Percentiles rank a stretch among this genome's conserved stretches.
These are phyloP conservation scores for Drosophila flavopinicola DNA, from an alignment of 2,888 invertebrate genomes.

Conservation along the genomic window DNA sequence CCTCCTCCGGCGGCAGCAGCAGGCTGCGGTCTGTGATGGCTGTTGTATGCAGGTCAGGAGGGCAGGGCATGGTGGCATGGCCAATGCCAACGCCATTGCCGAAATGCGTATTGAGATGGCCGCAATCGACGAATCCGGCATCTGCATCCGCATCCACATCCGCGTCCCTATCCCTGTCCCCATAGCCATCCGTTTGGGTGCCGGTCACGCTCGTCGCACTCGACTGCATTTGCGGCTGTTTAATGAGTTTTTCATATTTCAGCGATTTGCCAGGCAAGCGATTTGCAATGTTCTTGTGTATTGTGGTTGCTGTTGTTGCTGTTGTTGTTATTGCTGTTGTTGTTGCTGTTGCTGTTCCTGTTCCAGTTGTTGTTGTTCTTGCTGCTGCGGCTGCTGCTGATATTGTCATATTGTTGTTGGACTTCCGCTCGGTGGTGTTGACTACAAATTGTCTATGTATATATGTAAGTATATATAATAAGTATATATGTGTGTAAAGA, in stretches of 20 bases:
- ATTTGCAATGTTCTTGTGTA: conserved; percentile 45
- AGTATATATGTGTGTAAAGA: conserved; percentile 27
- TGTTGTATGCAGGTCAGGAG: conserved; percentile 19
- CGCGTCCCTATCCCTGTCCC: conserved; percentile 23
- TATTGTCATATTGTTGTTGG: conserved; percentile 73
- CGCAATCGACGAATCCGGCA: conserved; percentile 29
- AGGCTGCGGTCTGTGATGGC: conserved; percentile 63
- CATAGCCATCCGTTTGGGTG: conserved; percentile 61
- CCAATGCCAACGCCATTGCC: too few relatives aligned
- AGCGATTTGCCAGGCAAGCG: conserved; percentile 73
- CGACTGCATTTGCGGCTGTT: conserved; percentile 67
- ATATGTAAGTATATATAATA: conserved; percentile 14
- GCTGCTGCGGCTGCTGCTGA: conserved; percentile 56
- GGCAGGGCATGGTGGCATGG: conserved; percentile 25
- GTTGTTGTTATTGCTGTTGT: conserved; percentile 18
- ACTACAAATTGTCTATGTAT: conserved; percentile 32
- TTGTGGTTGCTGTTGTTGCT: conserved; percentile 19
- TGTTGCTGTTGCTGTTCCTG: conserved; percentile 35
- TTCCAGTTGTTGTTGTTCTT: conserved; percentile 41
- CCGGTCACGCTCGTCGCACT: conserved; percentile 59
- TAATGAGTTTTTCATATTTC: conserved; percentile 82
- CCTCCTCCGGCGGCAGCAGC: conserved; percentile 53
- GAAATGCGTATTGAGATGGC: conserved; percentile 64
- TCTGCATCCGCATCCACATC: conserved; percentile 18
- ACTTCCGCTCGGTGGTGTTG: conserved; percentile 59